Evolutionary conservation across 1,140 invertebrate species (phyloP).

Genomic region (Orussus abietinus): DNA sequence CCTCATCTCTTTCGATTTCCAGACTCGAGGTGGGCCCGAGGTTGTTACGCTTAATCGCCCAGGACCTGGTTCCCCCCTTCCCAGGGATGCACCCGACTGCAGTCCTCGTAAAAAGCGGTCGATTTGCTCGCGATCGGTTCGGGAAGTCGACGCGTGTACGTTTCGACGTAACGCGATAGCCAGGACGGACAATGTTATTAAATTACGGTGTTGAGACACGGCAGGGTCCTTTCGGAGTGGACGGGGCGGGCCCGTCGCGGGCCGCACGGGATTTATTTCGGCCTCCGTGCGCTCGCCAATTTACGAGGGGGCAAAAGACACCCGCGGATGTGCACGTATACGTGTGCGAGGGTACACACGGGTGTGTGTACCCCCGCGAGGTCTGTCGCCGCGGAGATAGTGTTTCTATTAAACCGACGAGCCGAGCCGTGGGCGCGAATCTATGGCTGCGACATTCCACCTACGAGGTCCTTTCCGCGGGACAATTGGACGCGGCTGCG

Average conservation of each 20-base stretch:
- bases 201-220: constrained; percentile 18
- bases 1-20: no score
- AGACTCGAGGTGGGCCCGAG: no score
- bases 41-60: no score
- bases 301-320: no score
- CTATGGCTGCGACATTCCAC: no score
- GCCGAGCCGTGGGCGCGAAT: constrained; percentile 2
- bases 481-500: no score
- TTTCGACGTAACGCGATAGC: constrained; percentile 28
- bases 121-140: constrained; percentile 10
- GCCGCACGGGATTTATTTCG: constrained; percentile 4
- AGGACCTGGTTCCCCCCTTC: not conserved
- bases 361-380: not conserved
- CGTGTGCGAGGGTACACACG: not conserved
- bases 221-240: constrained; percentile 26
- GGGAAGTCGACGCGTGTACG: constrained; percentile 9
- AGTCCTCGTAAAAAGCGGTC: constrained; percentile 6
- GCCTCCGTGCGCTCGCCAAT: not conserved
- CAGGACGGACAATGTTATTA: constrained; percentile 24
- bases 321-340: constrained; percentile 1
- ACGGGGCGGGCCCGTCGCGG: constrained; percentile 32
- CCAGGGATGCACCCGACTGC: not conserved
- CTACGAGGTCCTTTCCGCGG: no score
- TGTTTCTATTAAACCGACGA: constrained; percentile 11
- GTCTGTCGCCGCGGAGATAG: constrained; percentile 6